Percentiles rank a stretch among this genome's conserved stretches.
These are phyloP conservation scores for Chionis minor DNA, from an alignment of 2,113 vertebrate species.

Conservation along the genomic window DNA sequence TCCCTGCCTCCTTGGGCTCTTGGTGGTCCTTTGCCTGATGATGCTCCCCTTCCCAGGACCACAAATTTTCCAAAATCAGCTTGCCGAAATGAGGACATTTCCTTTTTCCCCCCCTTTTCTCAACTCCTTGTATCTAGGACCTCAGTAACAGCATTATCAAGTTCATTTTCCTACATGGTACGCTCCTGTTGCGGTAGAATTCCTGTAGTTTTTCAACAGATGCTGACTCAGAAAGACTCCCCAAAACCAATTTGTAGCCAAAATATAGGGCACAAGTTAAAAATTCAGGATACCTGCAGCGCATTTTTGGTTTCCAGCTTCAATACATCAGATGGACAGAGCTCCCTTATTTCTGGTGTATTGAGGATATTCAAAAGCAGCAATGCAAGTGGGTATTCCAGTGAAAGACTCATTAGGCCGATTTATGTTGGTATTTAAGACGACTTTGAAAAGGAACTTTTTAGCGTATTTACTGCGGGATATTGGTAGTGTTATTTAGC, in stretches of 20 bases:
- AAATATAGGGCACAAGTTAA: not conserved
- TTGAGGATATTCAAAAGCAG: rapidly evolving
- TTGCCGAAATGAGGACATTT: not conserved
- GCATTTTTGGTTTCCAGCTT: not conserved
- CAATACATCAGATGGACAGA: too few species aligned
- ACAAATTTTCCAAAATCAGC: not conserved
- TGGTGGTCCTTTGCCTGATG: not conserved
- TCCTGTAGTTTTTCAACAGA: not conserved
- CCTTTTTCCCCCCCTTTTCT: too few species aligned
- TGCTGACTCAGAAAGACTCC: not conserved
- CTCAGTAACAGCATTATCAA: rapidly evolving
- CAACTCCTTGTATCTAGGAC: not conserved
- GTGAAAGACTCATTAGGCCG: not conserved
- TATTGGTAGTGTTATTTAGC: rapidly evolving
- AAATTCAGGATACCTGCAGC: not conserved
- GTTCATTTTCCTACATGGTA: rapidly evolving
- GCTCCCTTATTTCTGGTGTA: too few species aligned
- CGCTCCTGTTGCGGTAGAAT: rapidly evolving
- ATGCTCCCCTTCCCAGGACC: not conserved
- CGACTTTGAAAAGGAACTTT: not conserved
- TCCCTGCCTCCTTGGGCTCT: not conserved
- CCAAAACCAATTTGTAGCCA: too few species aligned
- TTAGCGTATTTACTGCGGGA: not conserved
- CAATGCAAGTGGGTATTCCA: not conserved
- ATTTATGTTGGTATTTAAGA: not conserved